phyloP scores from a whole-genome alignment of 2,888 invertebrate genomes.

The Melieria omissa region DNA sequence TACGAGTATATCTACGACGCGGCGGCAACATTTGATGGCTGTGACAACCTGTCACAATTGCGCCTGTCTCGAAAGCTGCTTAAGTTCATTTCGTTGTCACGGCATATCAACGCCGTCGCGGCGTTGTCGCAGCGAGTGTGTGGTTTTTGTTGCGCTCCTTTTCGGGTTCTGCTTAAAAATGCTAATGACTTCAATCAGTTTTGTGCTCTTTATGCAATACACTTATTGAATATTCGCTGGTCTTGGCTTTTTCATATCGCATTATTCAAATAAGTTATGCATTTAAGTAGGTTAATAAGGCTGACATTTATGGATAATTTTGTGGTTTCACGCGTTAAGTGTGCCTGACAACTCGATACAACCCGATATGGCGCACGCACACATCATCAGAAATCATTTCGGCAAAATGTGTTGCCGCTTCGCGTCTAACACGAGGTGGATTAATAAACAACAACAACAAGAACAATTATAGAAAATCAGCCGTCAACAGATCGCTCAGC shows the following conservation, averaged over 20 bases:
- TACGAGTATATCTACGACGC: no score
- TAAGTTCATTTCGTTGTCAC: conserved; percentile 25
- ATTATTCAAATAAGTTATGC: not conserved
- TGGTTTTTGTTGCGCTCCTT: not conserved
- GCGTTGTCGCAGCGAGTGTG: not conserved
- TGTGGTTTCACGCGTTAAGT: conserved; percentile 22
- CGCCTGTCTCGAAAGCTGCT: conserved; percentile 13
- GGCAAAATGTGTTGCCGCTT: no score
- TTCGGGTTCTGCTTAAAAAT: not conserved
- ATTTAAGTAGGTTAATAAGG: not conserved
- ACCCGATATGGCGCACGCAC: no score
- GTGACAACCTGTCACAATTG: no score
- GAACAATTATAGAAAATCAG: no score
- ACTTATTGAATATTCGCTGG: not conserved
- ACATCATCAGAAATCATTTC: no score
- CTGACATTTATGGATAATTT: conserved; percentile 26
- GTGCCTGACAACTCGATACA: not conserved
- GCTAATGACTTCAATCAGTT: conserved; percentile 1
- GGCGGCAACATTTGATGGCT: no score
- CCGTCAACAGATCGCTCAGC: no score
- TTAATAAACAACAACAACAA: no score
- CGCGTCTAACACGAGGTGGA: no score
- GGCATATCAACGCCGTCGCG: not conserved
- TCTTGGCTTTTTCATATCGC: not conserved
- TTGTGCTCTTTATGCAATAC: not conserved